Evolutionary conservation across 2,888 invertebrate species (phyloP).

Genomic region (Eupithecia subfuscata): DNA sequence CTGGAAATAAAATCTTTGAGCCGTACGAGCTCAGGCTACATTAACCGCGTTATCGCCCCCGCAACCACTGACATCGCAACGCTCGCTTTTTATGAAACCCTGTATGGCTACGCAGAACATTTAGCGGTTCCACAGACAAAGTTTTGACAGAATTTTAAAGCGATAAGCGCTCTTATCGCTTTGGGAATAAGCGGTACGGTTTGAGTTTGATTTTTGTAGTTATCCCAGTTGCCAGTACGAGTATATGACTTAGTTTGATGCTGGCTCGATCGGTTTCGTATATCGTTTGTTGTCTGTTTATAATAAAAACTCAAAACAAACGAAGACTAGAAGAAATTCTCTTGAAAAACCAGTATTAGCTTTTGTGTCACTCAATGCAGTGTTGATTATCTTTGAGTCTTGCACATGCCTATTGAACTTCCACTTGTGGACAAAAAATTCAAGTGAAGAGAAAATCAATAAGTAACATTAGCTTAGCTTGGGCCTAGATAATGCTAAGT

Average conservation of each 20-base stretch:
- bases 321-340: too few species aligned
- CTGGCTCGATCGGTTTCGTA: not conserved
- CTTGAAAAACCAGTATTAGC: too few species aligned
- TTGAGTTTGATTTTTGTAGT: constrained; percentile 10
- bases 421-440: too few species aligned
- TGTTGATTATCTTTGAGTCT: too few species aligned
- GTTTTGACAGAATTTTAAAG: constrained; percentile 37
- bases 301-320: not conserved
- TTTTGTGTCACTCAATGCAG: too few species aligned
- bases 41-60: constrained; percentile 42
- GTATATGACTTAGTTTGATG: constrained; percentile 9
- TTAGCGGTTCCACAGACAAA: constrained; percentile 34
- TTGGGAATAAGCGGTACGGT: constrained; percentile 25
- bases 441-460: too few species aligned
- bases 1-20: constrained; percentile 37
- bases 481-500: too few species aligned
- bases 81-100: constrained; percentile 43
- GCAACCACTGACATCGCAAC: constrained; percentile 38
- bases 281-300: not conserved
- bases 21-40: constrained; percentile 36
- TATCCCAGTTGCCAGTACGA: not conserved
- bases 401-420: too few species aligned
- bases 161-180: constrained; percentile 31
- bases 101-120: constrained; percentile 32
- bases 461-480: too few species aligned